Evolutionary conservation across 2,797 vertebrate species (phyloP).

Genomic region (Okamejei kenojei): DNA sequence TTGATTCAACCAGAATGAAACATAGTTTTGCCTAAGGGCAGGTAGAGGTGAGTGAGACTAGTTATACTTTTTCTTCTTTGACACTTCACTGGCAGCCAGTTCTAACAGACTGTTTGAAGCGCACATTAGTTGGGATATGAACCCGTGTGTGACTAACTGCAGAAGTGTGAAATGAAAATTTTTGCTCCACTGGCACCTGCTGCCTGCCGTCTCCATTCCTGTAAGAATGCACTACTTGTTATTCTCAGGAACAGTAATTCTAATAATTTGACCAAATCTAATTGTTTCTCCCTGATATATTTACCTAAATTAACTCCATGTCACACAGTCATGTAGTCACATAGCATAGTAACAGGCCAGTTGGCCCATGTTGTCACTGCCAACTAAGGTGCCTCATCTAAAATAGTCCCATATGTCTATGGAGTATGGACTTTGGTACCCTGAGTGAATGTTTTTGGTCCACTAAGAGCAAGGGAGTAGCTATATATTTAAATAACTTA

Average conservation of each 20-base stretch:
- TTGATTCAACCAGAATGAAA: background rate
- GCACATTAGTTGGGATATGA: background rate
- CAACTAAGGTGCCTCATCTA: no score
- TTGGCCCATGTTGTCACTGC: no score
- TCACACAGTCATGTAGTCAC: no score
- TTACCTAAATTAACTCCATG: background rate
- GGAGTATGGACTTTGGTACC: no score
- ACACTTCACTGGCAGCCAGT: background rate
- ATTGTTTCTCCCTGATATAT: no score
- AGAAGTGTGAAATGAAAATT: background rate
- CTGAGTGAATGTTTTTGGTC: no score
- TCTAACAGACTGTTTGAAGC: background rate
- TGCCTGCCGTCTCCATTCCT: background rate
- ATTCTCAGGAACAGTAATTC: background rate
- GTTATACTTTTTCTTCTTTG: background rate
- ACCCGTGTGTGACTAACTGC: background rate
- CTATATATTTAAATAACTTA: no score
- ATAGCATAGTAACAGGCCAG: no score
- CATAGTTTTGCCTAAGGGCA: background rate
- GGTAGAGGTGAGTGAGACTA: background rate
- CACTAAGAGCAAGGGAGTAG: no score
- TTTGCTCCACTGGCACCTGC: background rate
- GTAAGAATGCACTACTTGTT: background rate
- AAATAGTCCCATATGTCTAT: no score
- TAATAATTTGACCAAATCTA: background rate